Evolutionary conservation across 2,797 vertebrate species (phyloP).

Genomic region (Chrosomus eos): DNA sequence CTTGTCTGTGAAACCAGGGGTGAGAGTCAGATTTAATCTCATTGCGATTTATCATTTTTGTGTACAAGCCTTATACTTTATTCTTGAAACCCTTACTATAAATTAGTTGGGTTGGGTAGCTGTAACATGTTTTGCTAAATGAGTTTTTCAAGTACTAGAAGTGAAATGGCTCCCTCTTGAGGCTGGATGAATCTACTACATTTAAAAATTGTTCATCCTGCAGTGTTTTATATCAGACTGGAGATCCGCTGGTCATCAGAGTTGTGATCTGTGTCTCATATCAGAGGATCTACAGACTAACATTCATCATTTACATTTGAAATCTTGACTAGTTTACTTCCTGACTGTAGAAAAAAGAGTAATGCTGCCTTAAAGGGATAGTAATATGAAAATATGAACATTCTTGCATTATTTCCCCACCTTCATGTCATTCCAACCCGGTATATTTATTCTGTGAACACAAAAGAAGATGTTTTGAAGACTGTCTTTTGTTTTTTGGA

Average conservation of each 20-base stretch:
- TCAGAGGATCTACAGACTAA: not conserved
- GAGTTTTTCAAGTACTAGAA: not conserved
- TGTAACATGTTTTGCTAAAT: not conserved
- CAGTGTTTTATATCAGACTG: not conserved
- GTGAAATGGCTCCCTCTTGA: not conserved
- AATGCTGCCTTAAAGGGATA: not conserved
- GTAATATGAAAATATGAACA: not conserved
- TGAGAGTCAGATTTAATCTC: no score
- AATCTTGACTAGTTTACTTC: not conserved
- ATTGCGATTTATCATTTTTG: not conserved
- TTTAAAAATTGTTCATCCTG: not conserved
- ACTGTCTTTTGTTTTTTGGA: not conserved
- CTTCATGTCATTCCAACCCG: not conserved
- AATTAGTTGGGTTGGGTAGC: not conserved
- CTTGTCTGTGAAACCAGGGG: no score
- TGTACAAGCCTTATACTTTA: not conserved
- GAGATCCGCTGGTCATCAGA: not conserved
- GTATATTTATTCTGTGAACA: not conserved
- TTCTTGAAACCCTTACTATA: not conserved
- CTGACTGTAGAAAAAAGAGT: not conserved
- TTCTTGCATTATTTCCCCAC: not conserved
- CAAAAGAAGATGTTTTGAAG: not conserved
- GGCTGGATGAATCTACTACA: not conserved
- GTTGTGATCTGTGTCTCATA: not conserved
- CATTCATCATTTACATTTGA: not conserved